Conservation (phyloP, 2,888 invertebrate genomes). For the Eupithecia exiguata region DNA sequence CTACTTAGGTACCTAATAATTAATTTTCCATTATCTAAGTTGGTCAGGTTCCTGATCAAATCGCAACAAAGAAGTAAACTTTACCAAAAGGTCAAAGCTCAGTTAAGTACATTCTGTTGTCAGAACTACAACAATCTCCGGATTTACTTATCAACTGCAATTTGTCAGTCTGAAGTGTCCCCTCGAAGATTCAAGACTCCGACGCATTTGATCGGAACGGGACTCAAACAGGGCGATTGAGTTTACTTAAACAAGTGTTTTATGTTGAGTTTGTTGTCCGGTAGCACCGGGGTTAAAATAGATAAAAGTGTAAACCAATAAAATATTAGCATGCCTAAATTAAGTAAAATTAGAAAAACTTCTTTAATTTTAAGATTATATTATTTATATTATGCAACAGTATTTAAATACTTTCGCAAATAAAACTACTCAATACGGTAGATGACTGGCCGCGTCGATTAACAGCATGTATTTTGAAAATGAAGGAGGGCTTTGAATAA, state of each 20-base stretch:
- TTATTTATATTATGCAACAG: no score
- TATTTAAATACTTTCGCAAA: no score
- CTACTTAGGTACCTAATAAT: not conserved
- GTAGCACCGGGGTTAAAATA: not conserved
- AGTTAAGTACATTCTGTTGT: constrained; percentile 9
- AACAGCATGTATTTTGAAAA: no score
- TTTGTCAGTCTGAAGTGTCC: constrained; percentile 14
- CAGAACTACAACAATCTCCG: constrained; percentile 9
- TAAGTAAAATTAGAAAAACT: not conserved
- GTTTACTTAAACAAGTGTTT: not conserved
- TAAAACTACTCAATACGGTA: no score
- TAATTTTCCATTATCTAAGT: not conserved
- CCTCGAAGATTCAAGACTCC: constrained; percentile 1
- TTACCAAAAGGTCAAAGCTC: constrained; percentile 13
- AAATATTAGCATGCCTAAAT: not conserved
- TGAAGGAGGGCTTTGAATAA: no score
- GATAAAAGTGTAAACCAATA: not conserved
- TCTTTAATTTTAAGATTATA: not conserved
- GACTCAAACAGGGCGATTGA: constrained; percentile 1
- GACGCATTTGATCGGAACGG: constrained; percentile 1
- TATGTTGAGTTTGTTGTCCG: not conserved
- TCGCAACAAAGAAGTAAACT: constrained; percentile 6
- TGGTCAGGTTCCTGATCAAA: not conserved
- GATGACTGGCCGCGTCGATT: no score
- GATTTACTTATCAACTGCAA: constrained; percentile 15